Evolutionary conservation across 2,797 vertebrate species (phyloP).

Genomic region (Hapalemur alaotrensis): DNA sequence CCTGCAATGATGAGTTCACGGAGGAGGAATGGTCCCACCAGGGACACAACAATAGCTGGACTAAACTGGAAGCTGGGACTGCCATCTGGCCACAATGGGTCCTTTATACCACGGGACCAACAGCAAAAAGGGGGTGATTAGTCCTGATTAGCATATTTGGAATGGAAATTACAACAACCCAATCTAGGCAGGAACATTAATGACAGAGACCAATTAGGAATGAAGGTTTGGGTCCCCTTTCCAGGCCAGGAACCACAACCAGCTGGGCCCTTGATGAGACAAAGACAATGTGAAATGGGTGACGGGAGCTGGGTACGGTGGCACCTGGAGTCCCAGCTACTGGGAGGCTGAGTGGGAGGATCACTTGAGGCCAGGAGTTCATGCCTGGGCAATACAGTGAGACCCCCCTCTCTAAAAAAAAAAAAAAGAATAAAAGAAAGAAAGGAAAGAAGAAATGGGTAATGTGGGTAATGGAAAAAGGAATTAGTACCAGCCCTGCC

Average conservation of each 20-base stretch:
- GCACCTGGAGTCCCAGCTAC: background rate
- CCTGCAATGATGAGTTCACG: background rate
- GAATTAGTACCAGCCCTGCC: accelerated
- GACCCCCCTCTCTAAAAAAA: background rate
- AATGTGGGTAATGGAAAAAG: accelerated
- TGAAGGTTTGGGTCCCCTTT: background rate
- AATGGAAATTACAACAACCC: background rate
- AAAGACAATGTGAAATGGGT: accelerated
- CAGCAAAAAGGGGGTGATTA: background rate
- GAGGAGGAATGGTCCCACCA: background rate
- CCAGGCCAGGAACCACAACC: background rate
- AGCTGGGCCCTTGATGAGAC: no score
- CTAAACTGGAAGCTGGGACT: background rate
- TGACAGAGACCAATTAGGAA: background rate
- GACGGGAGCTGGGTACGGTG: no score
- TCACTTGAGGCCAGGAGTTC: background rate
- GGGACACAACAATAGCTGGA: background rate
- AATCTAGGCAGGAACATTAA: background rate
- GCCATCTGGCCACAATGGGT: background rate
- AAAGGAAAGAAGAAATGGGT: background rate
- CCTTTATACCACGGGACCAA: background rate
- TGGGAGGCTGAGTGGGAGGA: background rate
- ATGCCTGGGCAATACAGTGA: background rate
- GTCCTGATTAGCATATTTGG: background rate
- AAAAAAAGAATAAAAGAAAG: no score